phyloP scores from a whole-genome alignment of 1,140 invertebrate species.

The Cotesia chilonis region DNA sequence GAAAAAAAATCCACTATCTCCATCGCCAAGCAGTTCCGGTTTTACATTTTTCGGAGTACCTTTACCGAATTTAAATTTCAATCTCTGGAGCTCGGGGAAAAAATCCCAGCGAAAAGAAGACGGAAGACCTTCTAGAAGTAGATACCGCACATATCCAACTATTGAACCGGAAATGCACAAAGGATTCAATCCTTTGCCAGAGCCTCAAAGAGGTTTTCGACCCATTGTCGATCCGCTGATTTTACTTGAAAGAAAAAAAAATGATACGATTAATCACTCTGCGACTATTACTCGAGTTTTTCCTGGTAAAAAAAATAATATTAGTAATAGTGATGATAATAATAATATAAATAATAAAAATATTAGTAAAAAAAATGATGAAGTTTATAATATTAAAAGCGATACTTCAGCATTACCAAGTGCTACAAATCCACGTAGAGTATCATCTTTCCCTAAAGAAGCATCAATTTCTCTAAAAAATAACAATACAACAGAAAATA shows the following conservation, averaged over 20 bases:
- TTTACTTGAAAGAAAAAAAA: conserved; percentile 29
- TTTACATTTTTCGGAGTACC: conserved; percentile 88
- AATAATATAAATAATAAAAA: background rate
- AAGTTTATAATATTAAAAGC: background rate
- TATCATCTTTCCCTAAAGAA: background rate
- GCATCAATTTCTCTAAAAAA: background rate
- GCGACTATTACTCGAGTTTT: conserved; percentile 33
- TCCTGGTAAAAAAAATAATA: conserved; percentile 15
- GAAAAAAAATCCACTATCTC: conserved; percentile 51
- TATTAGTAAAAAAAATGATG: background rate
- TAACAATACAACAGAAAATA: background rate
- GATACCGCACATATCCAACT: conserved; percentile 59
- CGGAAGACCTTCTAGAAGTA: conserved; percentile 53
- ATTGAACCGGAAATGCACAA: conserved; percentile 74
- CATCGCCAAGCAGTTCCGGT: conserved; percentile 65
- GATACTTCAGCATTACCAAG: conserved; percentile 14
- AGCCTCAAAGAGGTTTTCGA: conserved; percentile 74
- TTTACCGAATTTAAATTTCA: conserved; percentile 76
- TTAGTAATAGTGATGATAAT: background rate
- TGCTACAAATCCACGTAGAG: conserved; percentile 5
- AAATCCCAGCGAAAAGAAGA: conserved; percentile 65
- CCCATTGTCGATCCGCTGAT: conserved; percentile 71
- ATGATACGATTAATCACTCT: conserved; percentile 13
- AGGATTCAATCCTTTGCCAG: conserved; percentile 78
- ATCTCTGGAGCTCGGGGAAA: conserved; percentile 68